phyloP scores from a whole-genome alignment of 2,113 vertebrate genomes.

The Isurus oxyrinchus region DNA sequence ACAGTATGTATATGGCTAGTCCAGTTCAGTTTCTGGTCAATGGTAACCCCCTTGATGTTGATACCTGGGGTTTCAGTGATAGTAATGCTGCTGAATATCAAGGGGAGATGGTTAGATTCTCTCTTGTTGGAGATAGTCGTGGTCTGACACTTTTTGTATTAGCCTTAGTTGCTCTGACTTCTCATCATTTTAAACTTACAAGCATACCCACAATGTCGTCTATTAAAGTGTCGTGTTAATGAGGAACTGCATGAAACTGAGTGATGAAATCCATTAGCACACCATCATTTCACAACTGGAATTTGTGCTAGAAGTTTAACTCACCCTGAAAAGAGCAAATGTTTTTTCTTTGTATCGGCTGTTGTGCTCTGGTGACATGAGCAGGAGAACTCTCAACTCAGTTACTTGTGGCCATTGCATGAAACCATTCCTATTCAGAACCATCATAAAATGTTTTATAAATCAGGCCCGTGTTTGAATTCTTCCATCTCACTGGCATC shows the following conservation, averaged over 20 bases:
- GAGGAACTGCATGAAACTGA: background rate
- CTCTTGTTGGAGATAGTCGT: no score
- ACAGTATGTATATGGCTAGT: background rate
- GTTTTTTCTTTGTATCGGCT: background rate
- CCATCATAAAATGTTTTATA: background rate
- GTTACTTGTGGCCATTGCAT: background rate
- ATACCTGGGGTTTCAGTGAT: no score
- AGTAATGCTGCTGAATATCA: no score
- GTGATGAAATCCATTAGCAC: background rate
- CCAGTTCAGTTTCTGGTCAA: no score
- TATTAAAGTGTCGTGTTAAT: background rate
- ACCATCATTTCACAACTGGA: background rate
- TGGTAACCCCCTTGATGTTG: no score
- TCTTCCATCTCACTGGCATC: background rate
- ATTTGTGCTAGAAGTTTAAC: background rate
- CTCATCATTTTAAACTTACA: background rate
- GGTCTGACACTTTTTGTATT: background rate
- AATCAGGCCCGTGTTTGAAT: background rate
- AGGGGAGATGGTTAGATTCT: no score
- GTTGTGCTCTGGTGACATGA: background rate
- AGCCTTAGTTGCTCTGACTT: background rate
- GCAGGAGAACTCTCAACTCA: background rate
- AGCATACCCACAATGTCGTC: background rate
- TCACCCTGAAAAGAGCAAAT: background rate
- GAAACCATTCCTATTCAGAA: background rate